Percentiles rank a stretch among this genome's conserved stretches.
Conservation (phyloP, 1,140 invertebrate species). For the Drosophila arawakana region DNA sequence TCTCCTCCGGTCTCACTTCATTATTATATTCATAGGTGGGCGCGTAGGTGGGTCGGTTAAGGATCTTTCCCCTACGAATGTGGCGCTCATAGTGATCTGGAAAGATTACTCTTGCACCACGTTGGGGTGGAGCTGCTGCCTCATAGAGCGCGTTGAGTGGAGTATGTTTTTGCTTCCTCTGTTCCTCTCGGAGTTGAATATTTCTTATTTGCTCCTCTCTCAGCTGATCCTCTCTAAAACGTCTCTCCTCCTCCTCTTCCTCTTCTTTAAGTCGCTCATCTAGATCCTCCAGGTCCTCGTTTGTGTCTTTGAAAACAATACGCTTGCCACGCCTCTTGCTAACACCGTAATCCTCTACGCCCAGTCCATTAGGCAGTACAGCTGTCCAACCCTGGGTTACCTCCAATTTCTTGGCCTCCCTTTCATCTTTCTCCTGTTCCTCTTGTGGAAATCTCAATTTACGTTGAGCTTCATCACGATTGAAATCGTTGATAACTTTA, state of each 20-base stretch:
- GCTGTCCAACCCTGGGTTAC: conserved; percentile 57
- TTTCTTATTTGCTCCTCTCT: conserved; percentile 16
- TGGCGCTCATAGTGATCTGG: conserved; percentile 72
- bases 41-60: conserved; percentile 72
- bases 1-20: conserved; percentile 15
- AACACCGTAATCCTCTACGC: conserved; percentile 38
- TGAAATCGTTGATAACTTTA: conserved; percentile 66
- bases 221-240: conserved; percentile 9
- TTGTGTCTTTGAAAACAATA: conserved; percentile 67
- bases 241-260: conserved; percentile 19
- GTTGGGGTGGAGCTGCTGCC: conserved; percentile 64
- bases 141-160: conserved; percentile 65
- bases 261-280: conserved; percentile 18
- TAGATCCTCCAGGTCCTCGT: conserved; percentile 53
- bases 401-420: conserved; percentile 41
- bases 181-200: conserved; percentile 14
- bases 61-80: conserved; percentile 70
- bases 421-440: conserved; percentile 28
- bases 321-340: conserved; percentile 63
- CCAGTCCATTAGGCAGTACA: conserved; percentile 60
- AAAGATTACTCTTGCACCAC: conserved; percentile 65
- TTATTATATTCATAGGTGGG: conserved; percentile 64
- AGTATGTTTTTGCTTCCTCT: conserved; percentile 7
- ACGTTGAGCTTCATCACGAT: conserved; percentile 64
- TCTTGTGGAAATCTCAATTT: conserved; percentile 76